Percentiles rank a stretch among this genome's conserved stretches.
These are phyloP conservation scores for Protobothrops mucrosquamatus DNA, from an alignment of 2,113 vertebrate species.

Conservation along the genomic window DNA sequence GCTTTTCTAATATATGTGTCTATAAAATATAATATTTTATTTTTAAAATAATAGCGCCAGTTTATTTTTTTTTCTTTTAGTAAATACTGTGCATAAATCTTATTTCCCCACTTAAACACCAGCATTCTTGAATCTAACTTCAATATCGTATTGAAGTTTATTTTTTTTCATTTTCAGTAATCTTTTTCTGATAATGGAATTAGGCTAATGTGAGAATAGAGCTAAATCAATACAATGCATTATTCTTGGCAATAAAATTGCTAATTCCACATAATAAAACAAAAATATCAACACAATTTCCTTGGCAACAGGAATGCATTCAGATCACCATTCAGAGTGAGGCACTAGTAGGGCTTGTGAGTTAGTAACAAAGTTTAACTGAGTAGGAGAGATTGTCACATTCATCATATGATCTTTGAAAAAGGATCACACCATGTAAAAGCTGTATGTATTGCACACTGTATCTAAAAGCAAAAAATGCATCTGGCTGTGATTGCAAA, in stretches of 20 bases:
- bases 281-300: not conserved
- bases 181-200: not conserved
- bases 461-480: not conserved
- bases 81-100: not conserved
- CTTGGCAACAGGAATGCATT: not conserved
- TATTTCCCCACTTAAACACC: not conserved
- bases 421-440: not conserved
- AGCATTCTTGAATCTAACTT: not conserved
- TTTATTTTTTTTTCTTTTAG: not conserved
- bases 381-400: not conserved
- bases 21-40: not conserved
- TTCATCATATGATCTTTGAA: not conserved
- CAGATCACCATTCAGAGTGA: not conserved
- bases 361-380: not conserved
- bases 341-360: not conserved
- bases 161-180: not conserved
- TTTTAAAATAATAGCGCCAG: not conserved
- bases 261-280: not conserved
- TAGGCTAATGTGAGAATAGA: not conserved
- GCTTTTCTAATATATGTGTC: not conserved
- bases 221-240: not conserved
- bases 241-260: not conserved
- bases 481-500: not conserved
- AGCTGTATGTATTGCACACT: not conserved
- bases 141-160: not conserved